Conservation (phyloP, 1,140 invertebrate genomes). For the Polypedilum pembai region DNA sequence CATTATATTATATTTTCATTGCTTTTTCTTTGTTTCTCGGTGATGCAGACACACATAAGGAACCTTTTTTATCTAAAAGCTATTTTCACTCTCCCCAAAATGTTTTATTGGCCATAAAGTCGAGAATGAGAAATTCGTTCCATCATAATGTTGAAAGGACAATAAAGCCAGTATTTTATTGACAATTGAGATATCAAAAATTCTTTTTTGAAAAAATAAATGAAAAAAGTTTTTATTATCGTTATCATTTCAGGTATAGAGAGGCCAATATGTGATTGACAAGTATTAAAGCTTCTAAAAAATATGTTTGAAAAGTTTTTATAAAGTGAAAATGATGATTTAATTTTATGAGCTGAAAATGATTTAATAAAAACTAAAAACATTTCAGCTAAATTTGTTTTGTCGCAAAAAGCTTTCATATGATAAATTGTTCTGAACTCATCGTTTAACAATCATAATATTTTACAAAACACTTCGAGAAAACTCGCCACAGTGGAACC, state of each 20-base stretch:
- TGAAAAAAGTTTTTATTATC: neutral
- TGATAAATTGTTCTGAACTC: no score
- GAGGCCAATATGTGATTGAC: no score
- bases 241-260: neutral
- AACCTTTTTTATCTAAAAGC: conserved; percentile 18
- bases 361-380: no score
- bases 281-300: no score
- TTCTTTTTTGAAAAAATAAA: neutral
- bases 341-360: no score
- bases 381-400: no score
- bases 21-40: neutral
- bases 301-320: no score
- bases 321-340: no score
- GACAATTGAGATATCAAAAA: neutral
- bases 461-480: no score
- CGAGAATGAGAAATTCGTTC: neutral
- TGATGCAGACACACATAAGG: neutral
- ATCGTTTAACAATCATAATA: no score
- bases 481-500: no score
- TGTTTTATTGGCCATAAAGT: conserved; percentile 13
- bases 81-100: neutral
- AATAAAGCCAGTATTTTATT: neutral
- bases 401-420: no score
- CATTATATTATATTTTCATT: neutral
- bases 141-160: neutral